These are phyloP conservation scores for Plebejus anna DNA, from an alignment of 2,888 invertebrate genomes.

Conservation along the genomic window DNA sequence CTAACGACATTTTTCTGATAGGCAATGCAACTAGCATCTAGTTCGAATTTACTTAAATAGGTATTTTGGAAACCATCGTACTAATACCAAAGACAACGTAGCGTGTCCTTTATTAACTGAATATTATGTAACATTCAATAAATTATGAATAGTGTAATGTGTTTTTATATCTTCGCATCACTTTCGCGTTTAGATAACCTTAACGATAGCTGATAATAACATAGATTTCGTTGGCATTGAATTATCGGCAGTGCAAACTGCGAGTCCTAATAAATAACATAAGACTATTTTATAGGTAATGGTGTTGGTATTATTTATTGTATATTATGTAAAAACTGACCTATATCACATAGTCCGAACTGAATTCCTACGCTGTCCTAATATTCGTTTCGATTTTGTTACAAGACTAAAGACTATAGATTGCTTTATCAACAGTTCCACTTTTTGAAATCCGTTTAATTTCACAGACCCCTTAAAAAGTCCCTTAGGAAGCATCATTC, in stretches of 20 bases:
- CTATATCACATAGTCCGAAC: background rate
- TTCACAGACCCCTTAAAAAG: background rate
- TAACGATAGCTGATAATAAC: conserved; percentile 7
- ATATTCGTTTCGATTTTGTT: no score
- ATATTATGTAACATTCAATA: background rate
- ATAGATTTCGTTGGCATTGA: background rate
- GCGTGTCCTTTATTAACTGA: no score
- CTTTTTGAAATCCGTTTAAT: no score
- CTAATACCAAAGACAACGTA: no score
- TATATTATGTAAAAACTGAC: background rate
- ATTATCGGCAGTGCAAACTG: background rate
- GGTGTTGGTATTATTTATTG: background rate
- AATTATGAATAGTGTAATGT: background rate
- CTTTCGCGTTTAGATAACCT: conserved; percentile 22
- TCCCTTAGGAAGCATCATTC: background rate
- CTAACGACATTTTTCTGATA: no score
- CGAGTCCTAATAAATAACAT: background rate
- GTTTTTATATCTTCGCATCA: conserved; percentile 9
- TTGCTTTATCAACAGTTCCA: background rate
- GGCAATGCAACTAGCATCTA: no score
- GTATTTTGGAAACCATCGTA: no score
- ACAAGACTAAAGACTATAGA: background rate
- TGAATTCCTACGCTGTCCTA: background rate
- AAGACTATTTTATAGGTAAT: background rate
- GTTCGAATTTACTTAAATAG: no score